phyloP scores from a whole-genome alignment of 2,888 invertebrate species.

The Pristionchus maxplancki region DNA sequence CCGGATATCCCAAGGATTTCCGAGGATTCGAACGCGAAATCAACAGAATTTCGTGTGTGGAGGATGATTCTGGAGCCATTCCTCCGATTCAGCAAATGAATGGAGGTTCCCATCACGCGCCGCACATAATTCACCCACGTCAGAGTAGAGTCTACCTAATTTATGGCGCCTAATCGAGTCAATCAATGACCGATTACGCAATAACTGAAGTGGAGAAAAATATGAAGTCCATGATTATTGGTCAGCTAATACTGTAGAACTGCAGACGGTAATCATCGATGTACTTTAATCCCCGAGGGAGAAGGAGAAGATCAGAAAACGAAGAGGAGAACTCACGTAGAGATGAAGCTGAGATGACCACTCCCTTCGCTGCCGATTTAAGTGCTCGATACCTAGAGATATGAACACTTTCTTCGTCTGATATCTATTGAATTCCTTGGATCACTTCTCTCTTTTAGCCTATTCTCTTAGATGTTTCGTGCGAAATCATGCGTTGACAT shows the following conservation, averaged over 20 bases:
- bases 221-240: neutral
- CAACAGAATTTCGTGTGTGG: neutral
- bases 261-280: neutral
- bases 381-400: constrained; percentile 36
- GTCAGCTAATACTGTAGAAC: neutral
- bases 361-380: constrained; percentile 39
- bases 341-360: neutral
- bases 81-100: neutral
- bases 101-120: neutral
- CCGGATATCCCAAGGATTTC: neutral
- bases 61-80: neutral
- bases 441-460: neutral
- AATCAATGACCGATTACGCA: neutral
- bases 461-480: neutral
- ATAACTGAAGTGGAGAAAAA: neutral
- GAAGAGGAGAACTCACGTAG: neutral
- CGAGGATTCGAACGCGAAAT: neutral
- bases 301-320: neutral
- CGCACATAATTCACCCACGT: neutral
- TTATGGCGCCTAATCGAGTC: neutral
- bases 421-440: too few relatives aligned
- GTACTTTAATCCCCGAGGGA: neutral
- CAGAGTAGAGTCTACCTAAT: neutral
- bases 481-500: neutral
- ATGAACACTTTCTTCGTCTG: too few relatives aligned